A percentile compares a stretch with the other conserved stretches of the same genome.
Conservation (phyloP, 1,140 invertebrate genomes). For the Eciton burchellii region DNA sequence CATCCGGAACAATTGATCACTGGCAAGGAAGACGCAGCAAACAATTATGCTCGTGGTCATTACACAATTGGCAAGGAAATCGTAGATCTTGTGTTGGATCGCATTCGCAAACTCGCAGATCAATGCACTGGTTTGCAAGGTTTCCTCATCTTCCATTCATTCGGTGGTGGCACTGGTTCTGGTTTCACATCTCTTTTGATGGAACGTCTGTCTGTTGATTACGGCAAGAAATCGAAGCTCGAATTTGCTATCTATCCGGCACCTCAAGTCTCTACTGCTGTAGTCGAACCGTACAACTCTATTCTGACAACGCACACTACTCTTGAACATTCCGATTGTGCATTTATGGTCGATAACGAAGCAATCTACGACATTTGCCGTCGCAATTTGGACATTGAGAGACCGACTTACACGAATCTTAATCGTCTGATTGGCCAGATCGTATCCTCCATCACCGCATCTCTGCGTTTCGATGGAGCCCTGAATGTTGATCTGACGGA, state of each 20-base stretch:
- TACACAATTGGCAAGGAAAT: slow-evolving; percentile 73
- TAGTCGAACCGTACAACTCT: slow-evolving; percentile 71
- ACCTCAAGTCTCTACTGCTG: slow-evolving; percentile 69
- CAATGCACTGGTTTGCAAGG: slow-evolving; percentile 72
- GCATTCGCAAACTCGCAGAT: slow-evolving; percentile 69
- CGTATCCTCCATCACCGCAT: slow-evolving; percentile 79
- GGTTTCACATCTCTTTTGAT: slow-evolving; percentile 71
- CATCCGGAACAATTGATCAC: slow-evolving; percentile 73
- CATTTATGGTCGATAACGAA: slow-evolving; percentile 96
- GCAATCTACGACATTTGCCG: slow-evolving; percentile 97
- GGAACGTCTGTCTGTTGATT: slow-evolving; percentile 71
- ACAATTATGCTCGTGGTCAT: slow-evolving; percentile 71
- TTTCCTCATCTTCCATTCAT: slow-evolving; percentile 72
- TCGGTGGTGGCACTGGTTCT: slow-evolving; percentile 71
- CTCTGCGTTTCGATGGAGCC: slow-evolving; percentile 71
- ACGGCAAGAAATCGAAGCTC: slow-evolving; percentile 70
- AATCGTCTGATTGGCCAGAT: slow-evolving; percentile 72
- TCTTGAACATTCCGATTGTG: slow-evolving; percentile 94
- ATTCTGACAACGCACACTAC: slow-evolving; percentile 84
- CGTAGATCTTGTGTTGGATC: slow-evolving; percentile 68
- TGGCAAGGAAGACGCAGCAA: slow-evolving; percentile 71
- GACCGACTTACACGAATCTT: slow-evolving; percentile 89
- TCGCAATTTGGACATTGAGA: slow-evolving; percentile 94
- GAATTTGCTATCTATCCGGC: slow-evolving; percentile 72
- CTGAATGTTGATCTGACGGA: slow-evolving; percentile 70